Percentiles rank a stretch among this genome's conserved stretches.
phyloP scores from a whole-genome alignment of 2,888 invertebrate species.

The Phengaris alcon region DNA sequence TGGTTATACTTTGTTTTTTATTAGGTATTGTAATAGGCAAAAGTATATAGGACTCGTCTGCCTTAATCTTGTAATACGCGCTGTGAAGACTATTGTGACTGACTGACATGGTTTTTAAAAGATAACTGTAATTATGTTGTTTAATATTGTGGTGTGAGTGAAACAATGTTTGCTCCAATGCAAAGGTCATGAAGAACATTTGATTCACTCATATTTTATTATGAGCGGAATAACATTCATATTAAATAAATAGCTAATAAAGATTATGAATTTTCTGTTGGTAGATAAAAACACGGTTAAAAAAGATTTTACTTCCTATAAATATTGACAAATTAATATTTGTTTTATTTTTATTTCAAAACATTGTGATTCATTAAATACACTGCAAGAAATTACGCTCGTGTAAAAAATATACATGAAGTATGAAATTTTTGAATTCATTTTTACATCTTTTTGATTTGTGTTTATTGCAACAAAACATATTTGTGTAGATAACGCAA shows the following conservation, averaged over 20 bases:
- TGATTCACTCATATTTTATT: background rate
- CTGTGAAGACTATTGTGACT: too few relatives aligned
- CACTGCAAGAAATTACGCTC: background rate
- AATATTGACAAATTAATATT: background rate
- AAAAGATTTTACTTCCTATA: background rate
- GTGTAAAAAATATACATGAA: background rate
- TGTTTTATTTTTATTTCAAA: background rate
- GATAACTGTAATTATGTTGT: background rate
- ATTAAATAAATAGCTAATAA: background rate
- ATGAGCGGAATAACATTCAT: background rate
- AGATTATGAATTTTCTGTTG: background rate
- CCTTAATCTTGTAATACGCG: background rate
- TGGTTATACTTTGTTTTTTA: background rate
- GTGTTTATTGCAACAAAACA: too few relatives aligned
- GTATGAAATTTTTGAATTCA: background rate
- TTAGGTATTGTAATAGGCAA: background rate
- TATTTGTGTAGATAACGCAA: too few relatives aligned
- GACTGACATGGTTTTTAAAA: too few relatives aligned
- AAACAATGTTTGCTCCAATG: background rate
- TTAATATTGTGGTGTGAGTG: background rate
- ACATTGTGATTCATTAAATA: background rate
- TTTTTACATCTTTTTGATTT: too few relatives aligned
- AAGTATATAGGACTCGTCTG: background rate
- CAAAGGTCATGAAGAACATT: background rate
- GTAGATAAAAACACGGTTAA: background rate